phyloP scores from a whole-genome alignment of 2,797 vertebrate species.

The Melanotaenia maccullochi region DNA sequence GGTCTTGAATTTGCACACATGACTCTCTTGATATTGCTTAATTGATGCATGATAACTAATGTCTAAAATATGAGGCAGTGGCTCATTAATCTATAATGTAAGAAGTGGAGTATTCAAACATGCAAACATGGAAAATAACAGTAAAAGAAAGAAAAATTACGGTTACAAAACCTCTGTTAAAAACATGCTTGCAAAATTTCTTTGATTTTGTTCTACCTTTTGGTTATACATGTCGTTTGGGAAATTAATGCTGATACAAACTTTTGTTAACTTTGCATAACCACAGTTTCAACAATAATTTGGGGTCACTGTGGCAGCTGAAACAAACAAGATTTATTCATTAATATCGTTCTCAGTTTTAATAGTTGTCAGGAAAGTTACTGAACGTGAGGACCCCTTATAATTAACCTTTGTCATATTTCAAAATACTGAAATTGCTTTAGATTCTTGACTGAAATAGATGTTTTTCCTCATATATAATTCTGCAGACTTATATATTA shows the following conservation, averaged over 20 bases:
- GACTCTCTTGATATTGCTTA: conserved; percentile 31
- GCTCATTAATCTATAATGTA: background rate
- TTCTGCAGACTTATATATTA: background rate
- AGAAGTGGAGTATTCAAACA: background rate
- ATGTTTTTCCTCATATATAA: background rate
- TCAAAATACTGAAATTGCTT: background rate
- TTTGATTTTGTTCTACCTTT: background rate
- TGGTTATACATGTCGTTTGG: background rate
- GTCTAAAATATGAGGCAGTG: background rate
- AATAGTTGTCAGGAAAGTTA: background rate
- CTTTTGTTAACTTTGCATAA: background rate
- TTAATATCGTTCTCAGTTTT: no score
- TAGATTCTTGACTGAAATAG: background rate
- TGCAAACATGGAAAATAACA: background rate
- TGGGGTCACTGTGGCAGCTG: no score
- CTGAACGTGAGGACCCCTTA: background rate
- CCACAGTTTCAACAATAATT: background rate
- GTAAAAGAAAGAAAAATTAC: background rate
- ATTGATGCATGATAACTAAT: background rate
- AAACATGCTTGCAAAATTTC: background rate
- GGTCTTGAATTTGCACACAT: conserved; percentile 16
- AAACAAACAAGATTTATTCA: no score
- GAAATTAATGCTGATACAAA: background rate
- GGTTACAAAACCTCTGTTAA: background rate
- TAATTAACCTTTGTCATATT: background rate